Evolutionary conservation across 2,888 invertebrate genomes (phyloP), one percentile per base, ranked within the genome.

Genomic region (Lysandra bellargus): DNA sequence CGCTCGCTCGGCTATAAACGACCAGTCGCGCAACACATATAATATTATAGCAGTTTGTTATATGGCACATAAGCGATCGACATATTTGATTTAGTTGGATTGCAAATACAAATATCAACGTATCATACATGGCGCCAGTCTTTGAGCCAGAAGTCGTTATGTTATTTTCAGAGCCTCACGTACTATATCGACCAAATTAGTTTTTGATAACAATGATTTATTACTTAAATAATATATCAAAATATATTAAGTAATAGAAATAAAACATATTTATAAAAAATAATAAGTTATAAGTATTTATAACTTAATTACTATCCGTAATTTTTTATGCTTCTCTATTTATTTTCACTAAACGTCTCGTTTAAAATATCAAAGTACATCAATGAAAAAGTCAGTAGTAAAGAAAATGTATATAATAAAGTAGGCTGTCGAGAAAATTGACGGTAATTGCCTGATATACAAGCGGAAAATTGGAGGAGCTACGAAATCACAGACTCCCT

Each of bases 391-490:
- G 30, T 1, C 6, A 53, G 30, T 85, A 85, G 84, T 86, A 86
- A 85, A 84, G 83, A 84, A 83, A 86, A 86, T 85, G 80, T 85
- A 86, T 85, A 85, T 84, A 83, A 82, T 78, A 84, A 84, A 82
- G 82, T 80, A 69, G 81, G 82, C 82, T 79, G 83, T 85, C 83
- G 84, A 83, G 85, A 86, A 88, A 87, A 87, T 87, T 85, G 85
- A 88, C 85, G 85, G 85, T 88, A 87, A 89, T 89, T 89, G 87
- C 83, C 84, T 85, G 83, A 86, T 87, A 85, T 85, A 84, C 86
- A 84, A 85, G 86, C 83, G 86, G 84, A 85, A 86, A 86, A 85
- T 85, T 83, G 82, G 83, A 83, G 83, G 84, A 86, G 86, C 85
- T 82, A 85, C 83, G 84, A 87, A 87, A 84, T 86, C 85, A 85